Evolutionary conservation across 1,140 invertebrate genomes (phyloP).

Genomic region (Lordiphosa collinella): DNA sequence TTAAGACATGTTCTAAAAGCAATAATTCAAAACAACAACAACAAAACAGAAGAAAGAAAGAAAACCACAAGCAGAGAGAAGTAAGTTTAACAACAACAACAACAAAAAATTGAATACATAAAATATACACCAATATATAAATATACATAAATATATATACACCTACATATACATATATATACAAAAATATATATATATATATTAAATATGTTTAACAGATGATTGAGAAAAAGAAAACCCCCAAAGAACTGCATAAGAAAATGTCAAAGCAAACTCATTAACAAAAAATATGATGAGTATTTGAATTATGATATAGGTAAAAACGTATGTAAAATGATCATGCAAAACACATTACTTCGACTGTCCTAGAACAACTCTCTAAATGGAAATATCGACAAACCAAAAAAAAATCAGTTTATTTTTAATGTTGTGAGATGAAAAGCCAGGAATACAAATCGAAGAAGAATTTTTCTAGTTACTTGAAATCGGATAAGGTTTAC

Average conservation of each 20-base stretch:
- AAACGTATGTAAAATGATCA: too few species aligned
- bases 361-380: conserved; percentile 27
- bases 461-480: too few species aligned
- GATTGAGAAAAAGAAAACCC: background rate
- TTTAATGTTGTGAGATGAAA: conserved; percentile 24
- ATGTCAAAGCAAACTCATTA: too few species aligned
- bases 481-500: too few species aligned
- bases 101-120: conserved; percentile 53
- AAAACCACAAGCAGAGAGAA: conserved; percentile 10
- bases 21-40: conserved; percentile 73
- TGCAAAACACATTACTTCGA: conserved; percentile 16
- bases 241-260: conserved; percentile 16
- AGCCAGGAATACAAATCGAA: background rate
- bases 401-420: conserved; percentile 3
- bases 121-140: conserved; percentile 77
- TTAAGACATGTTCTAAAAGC: conserved; percentile 77
- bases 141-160: conserved; percentile 61
- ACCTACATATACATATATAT: conserved; percentile 42
- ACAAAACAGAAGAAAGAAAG: conserved; percentile 18
- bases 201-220: conserved; percentile 26
- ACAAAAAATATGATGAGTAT: background rate
- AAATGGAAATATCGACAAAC: conserved; percentile 11
- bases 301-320: background rate
- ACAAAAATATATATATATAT: conserved; percentile 34
- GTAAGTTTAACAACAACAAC: conserved; percentile 33